phyloP scores from a whole-genome alignment of 2,888 invertebrate species.

The Dasypogon diadema region DNA sequence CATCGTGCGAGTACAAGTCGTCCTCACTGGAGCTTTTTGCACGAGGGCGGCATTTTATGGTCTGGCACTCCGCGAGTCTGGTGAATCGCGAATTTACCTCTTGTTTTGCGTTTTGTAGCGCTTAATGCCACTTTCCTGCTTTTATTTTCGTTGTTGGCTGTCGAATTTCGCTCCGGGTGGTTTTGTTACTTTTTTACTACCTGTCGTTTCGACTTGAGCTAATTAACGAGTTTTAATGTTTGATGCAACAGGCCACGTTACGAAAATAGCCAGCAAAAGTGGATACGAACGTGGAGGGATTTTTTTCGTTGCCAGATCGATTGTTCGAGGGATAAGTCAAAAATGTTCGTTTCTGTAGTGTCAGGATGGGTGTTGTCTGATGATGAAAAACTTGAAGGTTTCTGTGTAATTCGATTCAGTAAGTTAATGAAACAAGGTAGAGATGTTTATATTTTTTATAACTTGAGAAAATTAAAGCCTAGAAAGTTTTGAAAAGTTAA shows the following conservation, averaged over 20 bases:
- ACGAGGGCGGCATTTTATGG: slow-evolving; percentile 12
- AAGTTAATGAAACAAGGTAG: no score
- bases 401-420: no score
- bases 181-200: slow-evolving; percentile 38
- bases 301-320: no score
- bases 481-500: no score
- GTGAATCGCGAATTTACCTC: slow-evolving; percentile 21
- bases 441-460: no score
- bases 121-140: slow-evolving; percentile 32
- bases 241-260: slow-evolving; percentile 25
- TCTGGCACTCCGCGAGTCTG: slow-evolving; percentile 1
- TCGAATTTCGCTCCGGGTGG: slow-evolving; percentile 32
- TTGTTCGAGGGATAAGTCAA: no score
- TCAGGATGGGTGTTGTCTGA: no score
- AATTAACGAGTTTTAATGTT: slow-evolving; percentile 42
- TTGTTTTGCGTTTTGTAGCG: slow-evolving; percentile 32
- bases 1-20: slow-evolving; percentile 11
- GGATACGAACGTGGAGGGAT: background rate
- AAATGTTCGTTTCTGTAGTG: no score
- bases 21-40: slow-evolving; percentile 21
- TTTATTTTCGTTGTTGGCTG: slow-evolving; percentile 34
- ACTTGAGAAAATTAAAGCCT: no score
- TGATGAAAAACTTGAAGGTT: no score
- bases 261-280: slow-evolving; percentile 6
- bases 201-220: slow-evolving; percentile 40